A percentile compares a stretch with the other conserved stretches of the same genome.
These are phyloP conservation scores for Brachionus rubens DNA, from an alignment of 1,140 invertebrate genomes.

Conservation along the genomic window DNA sequence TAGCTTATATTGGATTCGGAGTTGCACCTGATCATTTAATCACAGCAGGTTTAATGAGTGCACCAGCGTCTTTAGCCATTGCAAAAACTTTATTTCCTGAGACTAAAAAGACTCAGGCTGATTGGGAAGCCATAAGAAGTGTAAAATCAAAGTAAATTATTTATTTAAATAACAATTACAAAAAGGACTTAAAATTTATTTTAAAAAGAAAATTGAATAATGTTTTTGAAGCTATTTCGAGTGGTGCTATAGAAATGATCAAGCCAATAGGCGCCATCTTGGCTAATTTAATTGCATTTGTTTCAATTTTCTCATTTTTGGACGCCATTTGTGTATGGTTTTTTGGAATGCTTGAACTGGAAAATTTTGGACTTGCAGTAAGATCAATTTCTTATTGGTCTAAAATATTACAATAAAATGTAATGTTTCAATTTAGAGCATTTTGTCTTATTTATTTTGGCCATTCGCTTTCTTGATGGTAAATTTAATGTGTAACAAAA, in stretches of 20 bases:
- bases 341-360: conserved; percentile 48
- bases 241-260: conserved; percentile 3
- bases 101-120: conserved; percentile 32
- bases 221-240: conserved; percentile 40
- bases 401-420: background rate
- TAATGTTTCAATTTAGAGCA: background rate
- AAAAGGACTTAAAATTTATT: background rate
- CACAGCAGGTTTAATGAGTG: conserved; percentile 49
- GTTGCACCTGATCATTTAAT: conserved; percentile 48
- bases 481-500: background rate
- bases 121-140: conserved; percentile 29
- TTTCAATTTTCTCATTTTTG: conserved; percentile 49
- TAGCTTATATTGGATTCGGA: conserved; percentile 41
- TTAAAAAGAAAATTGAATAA: conserved; percentile 14
- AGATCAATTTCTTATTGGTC: background rate
- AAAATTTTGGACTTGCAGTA: conserved; percentile 45
- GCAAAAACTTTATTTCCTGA: conserved; percentile 49
- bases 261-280: conserved; percentile 40
- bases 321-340: conserved; percentile 50
- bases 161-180: background rate
- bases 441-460: conserved; percentile 44
- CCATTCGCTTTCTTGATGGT: conserved; percentile 47
- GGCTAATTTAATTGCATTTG: conserved; percentile 48
- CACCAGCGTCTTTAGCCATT: conserved; percentile 47
- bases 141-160: background rate